Evolutionary conservation across 2,888 invertebrate species (phyloP).

Genomic region (Laothoe populi): DNA sequence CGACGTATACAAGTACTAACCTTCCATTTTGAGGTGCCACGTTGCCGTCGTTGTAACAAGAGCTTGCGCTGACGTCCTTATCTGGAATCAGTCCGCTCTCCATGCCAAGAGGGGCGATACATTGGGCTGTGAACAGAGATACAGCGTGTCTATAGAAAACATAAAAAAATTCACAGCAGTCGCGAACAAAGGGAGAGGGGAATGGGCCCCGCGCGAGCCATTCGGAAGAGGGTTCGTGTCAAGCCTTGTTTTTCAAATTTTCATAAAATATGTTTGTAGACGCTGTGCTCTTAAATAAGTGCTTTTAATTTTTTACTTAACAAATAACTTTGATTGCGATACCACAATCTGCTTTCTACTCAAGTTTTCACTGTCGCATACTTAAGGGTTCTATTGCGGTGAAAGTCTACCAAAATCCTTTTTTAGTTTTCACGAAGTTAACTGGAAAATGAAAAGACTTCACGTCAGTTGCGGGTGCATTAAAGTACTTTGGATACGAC

Average conservation of each 20-base stretch:
- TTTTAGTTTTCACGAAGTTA: background rate
- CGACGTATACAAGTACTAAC: slow-evolving; percentile 67
- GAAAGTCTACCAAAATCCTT: background rate
- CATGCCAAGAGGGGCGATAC: slow-evolving; percentile 93
- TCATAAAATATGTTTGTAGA: background rate
- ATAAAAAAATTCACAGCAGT: slow-evolving; percentile 23
- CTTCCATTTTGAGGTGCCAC: slow-evolving; percentile 94
- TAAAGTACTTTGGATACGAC: slow-evolving; percentile 15
- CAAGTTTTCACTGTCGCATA: background rate
- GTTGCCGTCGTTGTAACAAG: slow-evolving; percentile 92
- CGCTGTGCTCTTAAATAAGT: background rate
- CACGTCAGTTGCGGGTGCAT: slow-evolving; percentile 9
- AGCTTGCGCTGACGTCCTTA: slow-evolving; percentile 92
- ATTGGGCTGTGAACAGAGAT: slow-evolving; percentile 88
- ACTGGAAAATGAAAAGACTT: slow-evolving; percentile 1
- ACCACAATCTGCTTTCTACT: background rate
- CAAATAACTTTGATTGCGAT: background rate
- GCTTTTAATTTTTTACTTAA: background rate
- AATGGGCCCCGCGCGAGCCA: background rate
- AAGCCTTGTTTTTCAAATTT: background rate
- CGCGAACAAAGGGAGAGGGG: slow-evolving; percentile 10
- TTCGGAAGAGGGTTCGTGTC: slow-evolving; percentile 9
- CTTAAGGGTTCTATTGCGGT: background rate
- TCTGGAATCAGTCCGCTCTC: slow-evolving; percentile 92
- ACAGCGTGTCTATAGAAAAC: slow-evolving; percentile 18